Evolutionary conservation across 2,113 vertebrate species (phyloP).

Genomic region (Oryzias javanicus): DNA sequence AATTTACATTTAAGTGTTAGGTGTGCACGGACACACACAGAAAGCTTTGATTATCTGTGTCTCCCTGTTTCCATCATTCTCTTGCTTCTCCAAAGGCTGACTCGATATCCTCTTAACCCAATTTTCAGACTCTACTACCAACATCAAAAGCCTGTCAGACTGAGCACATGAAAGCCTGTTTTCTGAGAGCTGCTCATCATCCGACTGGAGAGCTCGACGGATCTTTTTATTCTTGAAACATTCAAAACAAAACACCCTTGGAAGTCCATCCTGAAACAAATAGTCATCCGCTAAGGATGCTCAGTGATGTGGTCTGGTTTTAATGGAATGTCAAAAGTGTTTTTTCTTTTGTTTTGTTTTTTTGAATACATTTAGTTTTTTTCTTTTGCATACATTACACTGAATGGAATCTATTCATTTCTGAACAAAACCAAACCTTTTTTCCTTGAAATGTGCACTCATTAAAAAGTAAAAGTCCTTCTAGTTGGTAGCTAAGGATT

Average conservation of each 20-base stretch:
- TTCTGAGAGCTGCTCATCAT: constrained; percentile 48
- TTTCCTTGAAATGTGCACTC: too few species aligned
- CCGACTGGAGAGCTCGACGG: constrained; percentile 36
- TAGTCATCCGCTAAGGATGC: constrained; percentile 31
- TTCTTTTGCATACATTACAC: too few species aligned
- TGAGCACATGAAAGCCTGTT: constrained; percentile 63
- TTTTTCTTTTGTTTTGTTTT: too few species aligned
- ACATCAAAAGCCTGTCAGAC: constrained; percentile 72
- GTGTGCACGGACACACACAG: constrained; percentile 2
- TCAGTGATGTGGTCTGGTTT: constrained; percentile 33
- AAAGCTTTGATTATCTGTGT: constrained; percentile 33
- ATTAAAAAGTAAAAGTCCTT: too few species aligned
- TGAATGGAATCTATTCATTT: too few species aligned
- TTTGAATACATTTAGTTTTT: too few species aligned
- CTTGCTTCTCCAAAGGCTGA: constrained; percentile 33
- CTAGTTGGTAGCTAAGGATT: too few species aligned
- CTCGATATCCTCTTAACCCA: constrained; percentile 41
- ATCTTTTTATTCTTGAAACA: constrained; percentile 50
- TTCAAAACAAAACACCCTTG: constrained; percentile 16
- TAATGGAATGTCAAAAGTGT: constrained; percentile 56
- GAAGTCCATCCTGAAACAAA: constrained; percentile 15
- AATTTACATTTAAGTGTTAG: constrained; percentile 19
- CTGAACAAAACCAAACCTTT: too few species aligned
- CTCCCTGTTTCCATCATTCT: not conserved
- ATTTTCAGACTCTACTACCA: constrained; percentile 51